Percentiles rank a stretch among this genome's conserved stretches.
Evolutionary conservation across 2,888 invertebrate species (phyloP).

Genomic region (Andrena trimmerana): DNA sequence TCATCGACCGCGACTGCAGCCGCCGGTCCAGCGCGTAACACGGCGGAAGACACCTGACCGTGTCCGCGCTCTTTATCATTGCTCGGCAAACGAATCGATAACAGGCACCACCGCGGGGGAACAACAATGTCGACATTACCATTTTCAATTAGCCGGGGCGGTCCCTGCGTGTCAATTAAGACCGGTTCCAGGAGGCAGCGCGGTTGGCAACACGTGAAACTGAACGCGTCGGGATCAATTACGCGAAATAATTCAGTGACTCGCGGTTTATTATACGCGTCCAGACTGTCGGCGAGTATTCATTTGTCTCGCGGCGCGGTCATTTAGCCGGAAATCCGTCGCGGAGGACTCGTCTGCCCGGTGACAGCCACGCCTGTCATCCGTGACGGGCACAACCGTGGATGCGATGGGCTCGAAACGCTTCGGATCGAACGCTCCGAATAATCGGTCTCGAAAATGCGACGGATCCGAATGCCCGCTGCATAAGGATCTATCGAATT

Average conservation of each 20-base stretch:
- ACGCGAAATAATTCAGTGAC: slow-evolving; percentile 67
- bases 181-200: slow-evolving; percentile 40
- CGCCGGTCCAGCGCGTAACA: slow-evolving; percentile 16
- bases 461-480: too few relatives aligned
- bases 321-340: slow-evolving; percentile 36
- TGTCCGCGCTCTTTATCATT: slow-evolving; percentile 51
- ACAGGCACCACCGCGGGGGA: slow-evolving; percentile 12
- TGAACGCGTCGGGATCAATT: slow-evolving; percentile 69
- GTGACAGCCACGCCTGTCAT: slow-evolving; percentile 25
- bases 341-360: slow-evolving; percentile 3
- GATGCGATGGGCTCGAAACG: not conserved
- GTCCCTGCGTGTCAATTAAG: slow-evolving; percentile 64
- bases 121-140: slow-evolving; percentile 52
- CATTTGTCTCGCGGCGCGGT: slow-evolving; percentile 58
- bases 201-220: slow-evolving; percentile 53
- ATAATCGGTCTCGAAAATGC: not conserved
- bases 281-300: slow-evolving; percentile 38
- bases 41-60: slow-evolving; percentile 35
- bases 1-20: slow-evolving; percentile 22
- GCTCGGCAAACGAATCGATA: slow-evolving; percentile 42
- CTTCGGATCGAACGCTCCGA: not conserved
- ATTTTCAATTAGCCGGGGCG: slow-evolving; percentile 60
- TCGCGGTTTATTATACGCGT: slow-evolving; percentile 30
- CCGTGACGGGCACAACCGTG: not conserved
- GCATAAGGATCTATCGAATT: too few relatives aligned